Evolutionary conservation across 92 coral and sea anemone genomes (phyloP).

Genomic region (Parazoanthus swiftii): DNA sequence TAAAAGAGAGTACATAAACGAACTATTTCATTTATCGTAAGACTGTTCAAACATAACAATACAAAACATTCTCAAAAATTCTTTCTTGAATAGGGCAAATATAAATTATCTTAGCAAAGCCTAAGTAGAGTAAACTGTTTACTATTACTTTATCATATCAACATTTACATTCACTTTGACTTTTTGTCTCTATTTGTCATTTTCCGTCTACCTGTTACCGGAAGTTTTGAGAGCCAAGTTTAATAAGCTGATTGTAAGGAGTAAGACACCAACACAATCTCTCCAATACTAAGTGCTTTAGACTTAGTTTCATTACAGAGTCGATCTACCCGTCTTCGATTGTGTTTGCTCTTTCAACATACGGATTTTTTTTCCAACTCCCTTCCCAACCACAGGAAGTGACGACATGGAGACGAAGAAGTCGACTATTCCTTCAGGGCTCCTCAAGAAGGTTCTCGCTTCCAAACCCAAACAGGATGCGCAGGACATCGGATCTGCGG

Average conservation of each 20-base stretch:
- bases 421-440: slow-evolving; percentile 31
- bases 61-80: too few species aligned
- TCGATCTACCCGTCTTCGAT: background rate
- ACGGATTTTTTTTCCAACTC: too few species aligned
- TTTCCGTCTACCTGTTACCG: background rate
- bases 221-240: background rate
- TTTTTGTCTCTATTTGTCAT: background rate
- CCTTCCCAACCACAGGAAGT: background rate
- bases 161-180: too few species aligned
- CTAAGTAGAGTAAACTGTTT: too few species aligned
- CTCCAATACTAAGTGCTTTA: background rate
- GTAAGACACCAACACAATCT: background rate
- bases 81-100: too few species aligned
- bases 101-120: too few species aligned
- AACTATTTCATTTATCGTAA: too few species aligned
- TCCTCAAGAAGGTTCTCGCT: slow-evolving; percentile 24
- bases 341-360: background rate
- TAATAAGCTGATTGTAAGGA: background rate
- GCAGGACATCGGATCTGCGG: background rate
- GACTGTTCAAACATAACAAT: too few species aligned
- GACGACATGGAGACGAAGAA: slow-evolving; percentile 4
- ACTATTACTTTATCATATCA: too few species aligned
- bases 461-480: slow-evolving; percentile 35
- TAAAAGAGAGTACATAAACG: too few species aligned
- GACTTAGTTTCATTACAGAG: background rate